Percentiles rank a stretch among this genome's conserved stretches.
Evolutionary conservation across 2,888 invertebrate genomes (phyloP).

Genomic region (Andrena trimmerana): DNA sequence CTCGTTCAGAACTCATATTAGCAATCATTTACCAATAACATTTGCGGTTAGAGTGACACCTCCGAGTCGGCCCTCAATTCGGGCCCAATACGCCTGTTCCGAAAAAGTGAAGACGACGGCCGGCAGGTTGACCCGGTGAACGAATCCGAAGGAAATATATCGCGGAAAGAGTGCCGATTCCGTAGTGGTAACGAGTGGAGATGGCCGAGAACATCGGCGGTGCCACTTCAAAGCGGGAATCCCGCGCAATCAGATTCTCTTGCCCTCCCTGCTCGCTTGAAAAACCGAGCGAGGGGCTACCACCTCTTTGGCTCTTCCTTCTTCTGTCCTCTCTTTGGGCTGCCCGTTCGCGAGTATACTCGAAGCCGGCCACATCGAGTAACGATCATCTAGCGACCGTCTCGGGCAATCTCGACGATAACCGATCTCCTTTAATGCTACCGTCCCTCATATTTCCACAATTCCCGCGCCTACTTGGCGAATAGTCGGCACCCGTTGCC

Average conservation of each 20-base stretch:
- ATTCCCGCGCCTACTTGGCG: neutral
- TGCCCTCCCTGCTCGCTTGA: conserved; percentile 75
- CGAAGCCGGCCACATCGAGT: conserved; percentile 41
- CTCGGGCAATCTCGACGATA: conserved; percentile 12
- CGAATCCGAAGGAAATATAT: conserved; percentile 46
- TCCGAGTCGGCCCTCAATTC: too few relatives aligned
- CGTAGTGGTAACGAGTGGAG: conserved; percentile 82
- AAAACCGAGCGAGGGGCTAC: conserved; percentile 77
- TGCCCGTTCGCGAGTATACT: conserved; percentile 36
- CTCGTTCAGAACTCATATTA: too few relatives aligned
- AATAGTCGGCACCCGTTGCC: neutral
- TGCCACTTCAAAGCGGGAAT: conserved; percentile 84
- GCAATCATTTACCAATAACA: too few relatives aligned
- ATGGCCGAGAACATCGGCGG: conserved; percentile 82
- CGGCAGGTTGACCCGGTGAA: conserved; percentile 47
- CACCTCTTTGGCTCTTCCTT: conserved; percentile 50
- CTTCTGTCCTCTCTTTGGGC: conserved; percentile 45
- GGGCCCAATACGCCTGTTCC: too few relatives aligned
- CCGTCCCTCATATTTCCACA: conserved; percentile 11
- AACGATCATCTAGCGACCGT: conserved; percentile 31
- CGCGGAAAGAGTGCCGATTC: conserved; percentile 72
- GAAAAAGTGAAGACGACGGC: too few relatives aligned
- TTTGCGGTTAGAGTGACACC: too few relatives aligned
- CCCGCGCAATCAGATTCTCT: conserved; percentile 82
- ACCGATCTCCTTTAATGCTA: conserved; percentile 22